phyloP scores from a whole-genome alignment of 2,113 vertebrate genomes.

The Aphelocoma coerulescens region DNA sequence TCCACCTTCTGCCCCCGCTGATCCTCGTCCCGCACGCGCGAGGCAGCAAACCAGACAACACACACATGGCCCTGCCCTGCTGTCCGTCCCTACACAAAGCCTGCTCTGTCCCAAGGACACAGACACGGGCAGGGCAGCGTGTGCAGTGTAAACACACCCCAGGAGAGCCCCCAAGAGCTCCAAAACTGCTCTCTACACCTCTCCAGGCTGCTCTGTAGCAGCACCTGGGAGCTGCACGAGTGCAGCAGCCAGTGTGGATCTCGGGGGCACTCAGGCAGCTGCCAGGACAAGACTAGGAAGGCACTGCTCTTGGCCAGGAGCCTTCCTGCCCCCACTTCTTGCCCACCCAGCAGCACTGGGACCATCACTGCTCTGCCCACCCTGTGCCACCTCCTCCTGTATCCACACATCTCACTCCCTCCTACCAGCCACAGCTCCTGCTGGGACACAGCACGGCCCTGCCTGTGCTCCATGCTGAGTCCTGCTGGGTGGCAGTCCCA shows the following conservation, averaged over 20 bases:
- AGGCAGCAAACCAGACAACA: neutral
- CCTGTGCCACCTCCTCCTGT: neutral
- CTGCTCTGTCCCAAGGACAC: neutral
- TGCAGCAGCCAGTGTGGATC: neutral
- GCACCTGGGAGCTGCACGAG: neutral
- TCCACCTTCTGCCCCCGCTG: neutral
- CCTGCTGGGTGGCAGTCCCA: neutral
- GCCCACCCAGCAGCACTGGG: neutral
- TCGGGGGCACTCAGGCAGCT: neutral
- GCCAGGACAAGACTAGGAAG: neutral
- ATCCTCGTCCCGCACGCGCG: fast-evolving
- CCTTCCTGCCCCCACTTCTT: neutral
- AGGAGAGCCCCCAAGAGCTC: neutral
- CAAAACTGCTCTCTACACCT: neutral
- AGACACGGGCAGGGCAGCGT: neutral
- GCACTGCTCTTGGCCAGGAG: neutral
- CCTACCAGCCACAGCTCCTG: neutral
- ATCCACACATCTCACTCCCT: neutral
- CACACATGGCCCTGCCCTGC: neutral
- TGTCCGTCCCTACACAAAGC: neutral
- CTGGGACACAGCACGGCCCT: neutral
- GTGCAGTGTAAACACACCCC: neutral
- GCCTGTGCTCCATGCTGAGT: neutral
- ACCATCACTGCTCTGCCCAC: neutral
- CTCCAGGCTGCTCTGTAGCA: neutral